These are phyloP conservation scores for Protonemura montana DNA, from an alignment of 2,888 invertebrate genomes.

Conservation along the genomic window DNA sequence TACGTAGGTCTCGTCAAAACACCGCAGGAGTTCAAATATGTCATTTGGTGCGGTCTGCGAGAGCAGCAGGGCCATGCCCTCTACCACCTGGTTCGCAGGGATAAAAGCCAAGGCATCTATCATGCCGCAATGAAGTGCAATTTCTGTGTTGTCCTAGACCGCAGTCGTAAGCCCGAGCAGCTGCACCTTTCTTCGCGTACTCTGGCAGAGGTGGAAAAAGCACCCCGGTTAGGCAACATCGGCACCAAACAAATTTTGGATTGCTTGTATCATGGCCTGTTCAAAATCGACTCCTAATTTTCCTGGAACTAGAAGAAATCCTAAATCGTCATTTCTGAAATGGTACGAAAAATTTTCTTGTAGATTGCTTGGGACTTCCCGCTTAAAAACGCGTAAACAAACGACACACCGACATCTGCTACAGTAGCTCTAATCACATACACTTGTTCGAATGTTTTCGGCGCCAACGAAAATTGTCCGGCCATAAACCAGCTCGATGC, in stretches of 20 bases:
- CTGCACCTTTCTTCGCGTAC: too few relatives aligned
- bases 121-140: too few relatives aligned
- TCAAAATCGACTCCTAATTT: background rate
- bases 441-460: too few relatives aligned
- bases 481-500: background rate
- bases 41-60: background rate
- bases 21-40: background rate
- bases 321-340: too few relatives aligned
- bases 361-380: background rate
- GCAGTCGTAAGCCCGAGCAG: too few relatives aligned
- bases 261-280: background rate
- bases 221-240: background rate
- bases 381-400: too few relatives aligned
- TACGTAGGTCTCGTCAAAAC: constrained; percentile 8
- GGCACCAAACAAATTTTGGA: background rate
- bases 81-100: background rate
- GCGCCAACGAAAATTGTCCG: background rate
- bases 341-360: background rate
- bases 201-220: too few relatives aligned
- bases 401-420: too few relatives aligned
- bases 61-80: background rate
- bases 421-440: too few relatives aligned
- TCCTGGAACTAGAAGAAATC: background rate
- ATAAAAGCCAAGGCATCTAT: too few relatives aligned
- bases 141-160: too few relatives aligned